Base-by-base conservation (phyloP, 2,113 vertebrate species). In the Semicossyphus pulcher region DNA sequence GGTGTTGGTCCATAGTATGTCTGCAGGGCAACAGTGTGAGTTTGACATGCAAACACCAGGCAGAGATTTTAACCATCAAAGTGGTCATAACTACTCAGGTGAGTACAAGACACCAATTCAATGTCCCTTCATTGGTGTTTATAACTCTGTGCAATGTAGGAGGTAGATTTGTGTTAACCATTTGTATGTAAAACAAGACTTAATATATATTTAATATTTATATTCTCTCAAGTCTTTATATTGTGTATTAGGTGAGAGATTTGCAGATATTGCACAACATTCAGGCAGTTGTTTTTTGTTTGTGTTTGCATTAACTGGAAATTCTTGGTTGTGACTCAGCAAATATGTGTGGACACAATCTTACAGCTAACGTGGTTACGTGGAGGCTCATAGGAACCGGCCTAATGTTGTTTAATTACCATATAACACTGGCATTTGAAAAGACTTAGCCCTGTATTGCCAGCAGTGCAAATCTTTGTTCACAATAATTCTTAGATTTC, bases 1-100 rank as follows among this genome's bases (percentile, higher is more conserved):
- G 88, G 81, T 86, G 79, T 73, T 51, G 71, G 62, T 49, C 80
- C 81, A 83, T 8, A 89, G 71, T 76, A 75, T 77, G 57, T 72
- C 80, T 78, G 53, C 15, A 3, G 57, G 44, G 76, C 23, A 76
- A 47, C 32, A 78, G 67, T 59, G 52, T 85, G 57, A 78, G 34
- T 65, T 61, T 87, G 91, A 87, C 87, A 92, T 92, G 90, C 89
- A 90, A 92, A 89, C 86, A 82, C 66, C 89, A 75, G 86, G 87
- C 75, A 69, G 67, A 80, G 85, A 80, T 59, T 76, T 80, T 41
- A 53, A 44, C 67, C 45, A 83, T 78, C 87, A 74, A 42, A 65
- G 66, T 71, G 63, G 23, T 74, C 78, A 64, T 39, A 64, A 14
- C 58, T 83, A 61, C 56, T 69, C 79, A 78, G 86, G 91, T 92